A percentile compares a stretch with the other conserved stretches of the same genome.
These are phyloP conservation scores for Trichosurus vulpecula DNA, from an alignment of 2,797 vertebrate species.

Conservation along the genomic window DNA sequence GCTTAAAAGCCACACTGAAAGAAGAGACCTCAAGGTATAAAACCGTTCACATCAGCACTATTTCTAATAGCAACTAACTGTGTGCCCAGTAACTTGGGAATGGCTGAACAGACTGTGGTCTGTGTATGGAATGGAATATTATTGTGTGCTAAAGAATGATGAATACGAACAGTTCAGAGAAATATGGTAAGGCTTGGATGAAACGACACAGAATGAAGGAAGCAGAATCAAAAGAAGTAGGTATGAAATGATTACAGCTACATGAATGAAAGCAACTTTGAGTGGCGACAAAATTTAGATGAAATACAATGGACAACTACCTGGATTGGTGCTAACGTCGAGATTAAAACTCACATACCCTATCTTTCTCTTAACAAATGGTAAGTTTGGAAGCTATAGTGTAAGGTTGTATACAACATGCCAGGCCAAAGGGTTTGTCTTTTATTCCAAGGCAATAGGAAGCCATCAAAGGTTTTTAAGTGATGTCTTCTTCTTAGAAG, in stretches of 20 bases:
- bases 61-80: neutral
- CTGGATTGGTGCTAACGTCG: neutral
- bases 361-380: neutral
- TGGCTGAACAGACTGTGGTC: neutral
- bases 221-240: neutral
- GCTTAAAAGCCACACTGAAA: neutral
- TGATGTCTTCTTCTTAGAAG: neutral
- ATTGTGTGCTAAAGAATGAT: neutral
- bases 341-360: neutral
- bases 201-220: neutral
- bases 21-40: slow-evolving; percentile 1
- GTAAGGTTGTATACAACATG: neutral
- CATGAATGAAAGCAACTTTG: neutral
- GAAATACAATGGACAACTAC: neutral
- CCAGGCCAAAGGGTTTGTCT: neutral
- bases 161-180: neutral
- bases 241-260: neutral
- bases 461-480: neutral
- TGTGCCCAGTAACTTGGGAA: neutral
- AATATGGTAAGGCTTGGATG: neutral
- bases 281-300: neutral
- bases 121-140: neutral
- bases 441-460: neutral
- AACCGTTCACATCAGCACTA: neutral
- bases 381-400: neutral